Conservation (phyloP, 2,113 vertebrate species). For the Nothocercus nigrocapillus region DNA sequence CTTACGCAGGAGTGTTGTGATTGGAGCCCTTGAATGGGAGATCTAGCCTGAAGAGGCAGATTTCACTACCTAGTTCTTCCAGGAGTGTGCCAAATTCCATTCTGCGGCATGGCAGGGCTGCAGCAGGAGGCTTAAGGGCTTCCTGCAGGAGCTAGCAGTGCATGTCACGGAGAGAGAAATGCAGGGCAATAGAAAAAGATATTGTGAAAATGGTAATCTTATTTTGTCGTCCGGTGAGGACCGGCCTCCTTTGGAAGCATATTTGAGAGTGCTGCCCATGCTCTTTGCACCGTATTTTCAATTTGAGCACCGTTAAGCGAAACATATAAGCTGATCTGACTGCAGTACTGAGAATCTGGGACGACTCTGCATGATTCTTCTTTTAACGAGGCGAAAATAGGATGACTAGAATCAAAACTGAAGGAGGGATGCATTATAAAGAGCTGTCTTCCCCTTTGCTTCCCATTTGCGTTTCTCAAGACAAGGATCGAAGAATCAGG, state of each 20-base stretch:
- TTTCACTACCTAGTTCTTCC: not conserved
- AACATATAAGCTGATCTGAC: not conserved
- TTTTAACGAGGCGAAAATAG: not conserved
- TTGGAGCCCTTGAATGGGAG: not conserved
- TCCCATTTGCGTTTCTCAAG: not conserved
- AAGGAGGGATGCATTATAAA: not conserved
- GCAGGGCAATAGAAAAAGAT: not conserved
- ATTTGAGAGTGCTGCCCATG: not conserved
- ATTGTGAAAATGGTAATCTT: not conserved
- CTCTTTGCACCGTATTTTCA: not conserved
- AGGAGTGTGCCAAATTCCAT: not conserved
- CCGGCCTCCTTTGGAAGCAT: not conserved
- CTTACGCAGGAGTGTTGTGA: not conserved
- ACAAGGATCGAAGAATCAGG: not conserved
- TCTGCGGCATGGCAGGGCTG: not conserved
- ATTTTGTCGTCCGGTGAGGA: rapidly evolving
- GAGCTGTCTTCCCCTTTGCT: not conserved
- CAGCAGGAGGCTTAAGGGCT: not conserved
- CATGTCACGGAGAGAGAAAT: not conserved
- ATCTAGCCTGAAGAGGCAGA: not conserved
- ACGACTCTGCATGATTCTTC: not conserved
- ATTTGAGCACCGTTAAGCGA: not conserved
- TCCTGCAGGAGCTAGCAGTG: rapidly evolving
- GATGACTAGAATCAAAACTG: not conserved
- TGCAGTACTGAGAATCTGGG: not conserved